Percentiles rank a stretch among this genome's conserved stretches.
Evolutionary conservation across 2,888 invertebrate species (phyloP).

Genomic region (Petrophora chlorosata): DNA sequence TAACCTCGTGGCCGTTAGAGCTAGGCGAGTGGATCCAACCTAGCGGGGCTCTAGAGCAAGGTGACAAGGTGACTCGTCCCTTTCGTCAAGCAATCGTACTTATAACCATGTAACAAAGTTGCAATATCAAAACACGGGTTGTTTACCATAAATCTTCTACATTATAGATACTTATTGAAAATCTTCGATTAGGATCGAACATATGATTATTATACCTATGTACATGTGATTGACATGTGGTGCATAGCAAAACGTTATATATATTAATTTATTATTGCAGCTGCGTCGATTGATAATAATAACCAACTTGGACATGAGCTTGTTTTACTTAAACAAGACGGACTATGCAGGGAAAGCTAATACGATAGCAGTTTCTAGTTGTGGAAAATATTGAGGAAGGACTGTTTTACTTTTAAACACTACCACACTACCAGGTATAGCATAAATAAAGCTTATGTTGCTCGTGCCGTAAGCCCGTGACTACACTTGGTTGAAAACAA

Average conservation of each 20-base stretch:
- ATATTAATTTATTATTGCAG: conserved; percentile 21
- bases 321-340: conserved; percentile 13
- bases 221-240: conserved; percentile 2
- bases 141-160: conserved; percentile 40
- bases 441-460: too few relatives aligned
- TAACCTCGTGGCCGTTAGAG: conserved; percentile 18
- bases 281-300: conserved; percentile 15
- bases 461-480: too few relatives aligned
- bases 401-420: too few relatives aligned
- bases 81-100: conserved; percentile 23
- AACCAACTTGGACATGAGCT: conserved; percentile 6
- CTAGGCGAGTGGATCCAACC: conserved; percentile 2
- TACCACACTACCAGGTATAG: too few relatives aligned
- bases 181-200: conserved; percentile 11
- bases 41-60: neutral
- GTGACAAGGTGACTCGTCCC: conserved; percentile 12
- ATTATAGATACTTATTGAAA: conserved; percentile 13
- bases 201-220: conserved; percentile 8
- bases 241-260: conserved; percentile 1
- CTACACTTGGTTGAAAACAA: too few relatives aligned
- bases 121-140: conserved; percentile 42
- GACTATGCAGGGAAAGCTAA: neutral
- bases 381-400: neutral
- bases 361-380: neutral
- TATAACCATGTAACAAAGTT: conserved; percentile 38